Base-by-base conservation (phyloP, 2,888 invertebrate genomes). In the Girardia tigrina region DNA sequence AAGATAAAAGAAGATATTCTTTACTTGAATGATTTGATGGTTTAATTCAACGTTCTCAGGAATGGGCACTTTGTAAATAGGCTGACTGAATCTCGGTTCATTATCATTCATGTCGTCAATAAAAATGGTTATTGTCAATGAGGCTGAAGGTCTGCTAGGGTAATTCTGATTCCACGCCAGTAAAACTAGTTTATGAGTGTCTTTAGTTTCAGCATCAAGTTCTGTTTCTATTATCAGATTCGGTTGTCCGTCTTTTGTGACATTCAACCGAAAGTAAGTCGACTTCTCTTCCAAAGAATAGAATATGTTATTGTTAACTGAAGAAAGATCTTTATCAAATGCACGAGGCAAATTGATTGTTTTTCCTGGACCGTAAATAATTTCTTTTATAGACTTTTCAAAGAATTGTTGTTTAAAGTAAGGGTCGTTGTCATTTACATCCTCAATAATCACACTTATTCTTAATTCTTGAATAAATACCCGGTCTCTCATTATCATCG, bases 41-140 rank as follows among this genome's bases (percentile, higher is more conserved):
- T 56, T 56, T 56, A 56, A 56, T 56, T 56, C 56, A 56, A 56
- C 56, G 23, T 56, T 56, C n/a, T 56, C 56, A 6, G 23, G 23
- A 56, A 56, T 56, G 6, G 56, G 56, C n/a, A 56, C 56, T 56
- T n/a, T 56, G n/a, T 56, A 56, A 8, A 56, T 56, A 4, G 56
- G n/a, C 23, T 56, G 56, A n/a, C 56, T 56, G n/a, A 56, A 56
- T n/a, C n/a, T 56, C 23, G 56, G 56, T 56, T 56, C 56, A 56
- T 56, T 56, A 56, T 56, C 56, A 56, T 56, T 56, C 20, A 56
- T 56, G 23, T 56, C 56, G 4, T 56, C 56, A 12, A 56, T 56
- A 56, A 56, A 4, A 56, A 56, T 56, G 4, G 56, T 8, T 20
- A 56, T 56, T 6, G 56, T 23, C 56, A 56, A 56, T 12, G 56